Percentiles rank a stretch among this genome's conserved stretches.
phyloP scores from a whole-genome alignment of 2,888 invertebrate species.

The Xylocampa areola region DNA sequence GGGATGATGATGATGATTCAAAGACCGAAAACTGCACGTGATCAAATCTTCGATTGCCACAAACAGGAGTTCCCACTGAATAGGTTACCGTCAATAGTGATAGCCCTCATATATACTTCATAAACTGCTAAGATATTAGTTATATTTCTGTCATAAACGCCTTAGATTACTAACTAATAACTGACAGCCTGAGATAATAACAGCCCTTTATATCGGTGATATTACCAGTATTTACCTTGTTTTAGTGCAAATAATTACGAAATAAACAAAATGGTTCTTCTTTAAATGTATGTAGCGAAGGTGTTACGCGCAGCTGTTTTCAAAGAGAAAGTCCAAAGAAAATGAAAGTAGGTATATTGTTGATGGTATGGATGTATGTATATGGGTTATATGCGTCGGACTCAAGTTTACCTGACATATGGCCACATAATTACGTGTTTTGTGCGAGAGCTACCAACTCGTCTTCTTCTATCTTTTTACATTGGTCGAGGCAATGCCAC shows the following conservation, averaged over 20 bases:
- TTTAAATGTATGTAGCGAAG: background rate
- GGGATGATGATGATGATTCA: too few relatives aligned
- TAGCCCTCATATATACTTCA: too few relatives aligned
- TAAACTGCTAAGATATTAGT: too few relatives aligned
- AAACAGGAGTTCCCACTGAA: too few relatives aligned
- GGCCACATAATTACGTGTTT: slow-evolving; percentile 13
- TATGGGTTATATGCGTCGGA: slow-evolving; percentile 37
- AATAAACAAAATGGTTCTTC: background rate
- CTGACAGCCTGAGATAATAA: too few relatives aligned
- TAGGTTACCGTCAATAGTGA: too few relatives aligned
- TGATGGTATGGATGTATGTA: slow-evolving; percentile 46
- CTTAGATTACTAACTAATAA: too few relatives aligned
- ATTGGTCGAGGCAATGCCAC: slow-evolving; percentile 9
- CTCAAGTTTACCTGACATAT: slow-evolving; percentile 27
- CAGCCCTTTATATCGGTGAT: too few relatives aligned
- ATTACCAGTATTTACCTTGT: background rate
- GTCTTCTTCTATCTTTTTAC: slow-evolving; percentile 4
- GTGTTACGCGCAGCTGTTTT: slow-evolving; percentile 17
- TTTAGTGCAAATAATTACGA: background rate
- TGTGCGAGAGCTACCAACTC: background rate
- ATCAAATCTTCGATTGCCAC: too few relatives aligned
- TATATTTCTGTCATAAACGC: too few relatives aligned
- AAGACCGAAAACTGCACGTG: too few relatives aligned
- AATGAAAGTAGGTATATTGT: slow-evolving; percentile 62
- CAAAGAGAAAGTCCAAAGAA: slow-evolving; percentile 66